Base-by-base conservation (phyloP, 2,888 invertebrate genomes). In the Pyrrhosoma nymphula region DNA sequence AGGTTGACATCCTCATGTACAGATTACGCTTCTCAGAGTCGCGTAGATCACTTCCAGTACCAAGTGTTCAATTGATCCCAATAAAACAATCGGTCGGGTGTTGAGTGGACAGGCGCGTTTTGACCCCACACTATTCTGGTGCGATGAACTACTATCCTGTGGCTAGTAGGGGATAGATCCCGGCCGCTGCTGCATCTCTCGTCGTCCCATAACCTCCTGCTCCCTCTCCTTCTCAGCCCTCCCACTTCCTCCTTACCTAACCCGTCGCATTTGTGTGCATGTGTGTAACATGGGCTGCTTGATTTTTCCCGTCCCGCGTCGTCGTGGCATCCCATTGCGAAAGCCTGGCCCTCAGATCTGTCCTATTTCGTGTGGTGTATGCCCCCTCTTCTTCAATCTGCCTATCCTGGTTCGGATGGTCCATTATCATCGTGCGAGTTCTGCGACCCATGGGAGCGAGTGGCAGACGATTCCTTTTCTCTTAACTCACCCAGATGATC, bases 181-280 rank as follows among this genome's bases (percentile, higher is more conserved):
- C 47, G 2, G n/a, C 18, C 16, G 82, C 30, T 82, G 82, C 1
- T 35, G 82, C 30, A 69, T 69, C 18, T 82, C 82, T 82, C 82
- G 14, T 16, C 16, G 35, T 82, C 16, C 30, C 60, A 4, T 60
- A 30, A 1, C 82, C 30, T 26, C 69, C 23, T 4, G 26, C 69
- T 69, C 69, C 69, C n/a, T 26, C 69, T n/a, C 69, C 23, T n/a
- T 8, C 47, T 47, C 47, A 47, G 47, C 47, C 47, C 47, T 26
- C 69, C 82, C 82, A 82, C 35, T 82, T 82, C 35, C 82, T 82
- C 26, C 82, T 82, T 35, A 82, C 82, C 82, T 82, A 82, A 82
- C 82, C 30, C 69, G 69, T 69, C n/a, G 10, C 69, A 26, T 23
- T 26, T n/a, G 69, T n/a, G 16, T 35, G 30, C 35, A 3, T 16